Evolutionary conservation across 2,888 invertebrate species (phyloP), one percentile per base, ranked within the genome.

Genomic region (Drosophila birchii): DNA sequence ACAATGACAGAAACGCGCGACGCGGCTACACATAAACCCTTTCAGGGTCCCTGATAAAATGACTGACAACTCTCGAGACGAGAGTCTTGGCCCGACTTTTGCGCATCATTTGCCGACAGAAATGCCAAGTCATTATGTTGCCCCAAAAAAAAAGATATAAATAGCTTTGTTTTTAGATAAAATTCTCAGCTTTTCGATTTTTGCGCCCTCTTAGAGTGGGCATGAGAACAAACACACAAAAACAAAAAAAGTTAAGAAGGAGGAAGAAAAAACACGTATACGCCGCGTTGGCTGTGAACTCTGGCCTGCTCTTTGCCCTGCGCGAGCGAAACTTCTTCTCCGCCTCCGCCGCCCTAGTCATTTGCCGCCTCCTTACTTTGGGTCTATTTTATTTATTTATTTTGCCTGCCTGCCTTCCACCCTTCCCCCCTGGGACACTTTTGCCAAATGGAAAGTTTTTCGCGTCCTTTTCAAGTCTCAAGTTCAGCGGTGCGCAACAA

Each of bases 121-220:
- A 86, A 88, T 88, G 86, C 84, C 76, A 78, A 79, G 78, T 87
- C 88, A 84, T 87, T 84, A 87, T 88, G 84, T 81, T 71, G 60
- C 56, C 63, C 67, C 26, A 26, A 9, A 32, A 49, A 63, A 45
- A 73, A 51, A 78, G 66, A 80, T 80, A 85, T 74, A 80, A 84
- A 77, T 68, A 75, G 56, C 56, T 70, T 79, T 86, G 71, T 71
- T 68, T 69, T 68, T 57, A 57, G 69, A 68, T 68, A 36, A 69
- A 68, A 68, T 68, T 47, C 26, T 57, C 39, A 34, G 57, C 68
- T 68, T 68, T 68, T 68, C 68, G 68, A 68, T 68, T 57, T 57
- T 68, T 47, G 32, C 20, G 8, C 14, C 14, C 20, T 8, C 18
- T 34, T 51, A 8, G 44, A 32, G n/a, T n/a, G 18, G 29, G 12